phyloP scores from a whole-genome alignment of 2,797 vertebrate genomes.

The Darevskia mixta region DNA sequence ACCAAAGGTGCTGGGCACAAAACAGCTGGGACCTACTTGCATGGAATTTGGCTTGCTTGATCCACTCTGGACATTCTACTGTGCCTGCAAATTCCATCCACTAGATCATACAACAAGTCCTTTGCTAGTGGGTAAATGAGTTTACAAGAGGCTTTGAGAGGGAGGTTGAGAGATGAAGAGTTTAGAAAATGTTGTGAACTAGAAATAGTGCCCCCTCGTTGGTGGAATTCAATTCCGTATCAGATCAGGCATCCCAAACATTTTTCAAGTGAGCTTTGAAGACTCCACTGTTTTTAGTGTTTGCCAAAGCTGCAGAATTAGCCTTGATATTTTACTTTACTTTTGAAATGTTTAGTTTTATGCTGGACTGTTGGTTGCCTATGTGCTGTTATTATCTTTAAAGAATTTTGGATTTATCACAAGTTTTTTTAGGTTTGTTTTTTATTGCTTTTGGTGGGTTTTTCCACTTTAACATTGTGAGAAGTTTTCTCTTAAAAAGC shows the following conservation, averaged over 20 bases:
- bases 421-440: not conserved
- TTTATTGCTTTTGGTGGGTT: too few relatives aligned
- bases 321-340: not conserved
- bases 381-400: not conserved
- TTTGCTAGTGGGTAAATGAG: not conserved
- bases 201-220: not conserved
- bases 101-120: not conserved
- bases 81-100: too few relatives aligned
- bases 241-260: not conserved
- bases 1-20: too few relatives aligned
- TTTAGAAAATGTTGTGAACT: not conserved
- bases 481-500: not conserved
- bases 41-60: too few relatives aligned
- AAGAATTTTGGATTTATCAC: not conserved
- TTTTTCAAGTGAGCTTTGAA: not conserved
- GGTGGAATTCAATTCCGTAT: not conserved
- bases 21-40: too few relatives aligned
- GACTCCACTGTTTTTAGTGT: not conserved
- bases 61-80: too few relatives aligned
- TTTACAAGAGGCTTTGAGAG: not conserved
- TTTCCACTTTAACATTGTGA: too few relatives aligned
- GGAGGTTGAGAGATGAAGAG: not conserved
- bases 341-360: not conserved
- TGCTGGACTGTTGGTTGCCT: not conserved
- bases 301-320: not conserved